Conservation (phyloP, 2,113 vertebrate species). For the Vombatus ursinus region DNA sequence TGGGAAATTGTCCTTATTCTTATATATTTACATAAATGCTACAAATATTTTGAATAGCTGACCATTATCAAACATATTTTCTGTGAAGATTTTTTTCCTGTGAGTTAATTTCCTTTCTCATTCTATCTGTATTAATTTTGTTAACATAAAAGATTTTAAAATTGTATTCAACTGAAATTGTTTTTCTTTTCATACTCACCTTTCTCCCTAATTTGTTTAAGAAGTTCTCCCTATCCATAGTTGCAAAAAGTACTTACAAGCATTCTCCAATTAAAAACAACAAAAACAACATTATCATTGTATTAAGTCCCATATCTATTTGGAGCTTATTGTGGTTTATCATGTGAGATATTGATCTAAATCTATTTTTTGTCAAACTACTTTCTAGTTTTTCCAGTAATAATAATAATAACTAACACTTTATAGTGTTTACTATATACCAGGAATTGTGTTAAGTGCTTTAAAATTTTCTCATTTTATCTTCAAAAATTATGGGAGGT, state of each 20-base stretch:
- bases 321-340: background rate
- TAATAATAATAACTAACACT: background rate
- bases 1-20: background rate
- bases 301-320: too few species aligned
- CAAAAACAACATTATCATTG: too few species aligned
- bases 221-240: background rate
- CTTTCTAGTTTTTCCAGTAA: background rate
- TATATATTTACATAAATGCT: background rate
- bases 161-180: background rate
- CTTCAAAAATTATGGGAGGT: background rate
- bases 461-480: background rate
- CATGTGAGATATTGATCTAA: background rate
- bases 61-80: background rate
- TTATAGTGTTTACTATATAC: background rate
- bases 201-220: background rate
- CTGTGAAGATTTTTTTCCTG: background rate
- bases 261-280: background rate
- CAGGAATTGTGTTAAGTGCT: background rate
- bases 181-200: background rate
- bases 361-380: background rate
- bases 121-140: background rate
- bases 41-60: background rate
- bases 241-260: background rate
- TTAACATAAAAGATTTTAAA: background rate
- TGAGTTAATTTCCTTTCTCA: background rate